phyloP scores from a whole-genome alignment of 1,140 invertebrate genomes.

The Scaptomyza hsui region DNA sequence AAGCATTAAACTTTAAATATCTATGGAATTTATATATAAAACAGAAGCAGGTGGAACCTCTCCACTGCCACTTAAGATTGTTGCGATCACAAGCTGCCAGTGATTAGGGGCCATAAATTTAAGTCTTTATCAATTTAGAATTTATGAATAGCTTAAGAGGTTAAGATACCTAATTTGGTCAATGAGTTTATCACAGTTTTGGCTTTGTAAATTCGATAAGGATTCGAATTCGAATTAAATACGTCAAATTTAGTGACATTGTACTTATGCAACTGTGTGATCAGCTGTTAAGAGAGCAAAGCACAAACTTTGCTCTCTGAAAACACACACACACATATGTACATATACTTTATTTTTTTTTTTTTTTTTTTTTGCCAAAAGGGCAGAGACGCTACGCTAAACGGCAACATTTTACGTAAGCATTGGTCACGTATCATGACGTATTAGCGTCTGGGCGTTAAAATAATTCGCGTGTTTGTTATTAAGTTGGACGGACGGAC shows the following conservation, averaged over 20 bases:
- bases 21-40: conserved; percentile 13
- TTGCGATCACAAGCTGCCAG: not conserved
- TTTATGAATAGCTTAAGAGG: not conserved
- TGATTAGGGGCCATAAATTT: conserved; percentile 29
- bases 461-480: conserved; percentile 72
- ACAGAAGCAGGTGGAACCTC: conserved; percentile 10
- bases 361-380: conserved; percentile 26
- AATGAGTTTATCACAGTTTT: not conserved
- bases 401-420: conserved; percentile 60
- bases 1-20: conserved; percentile 37
- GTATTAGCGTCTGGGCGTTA: conserved; percentile 69
- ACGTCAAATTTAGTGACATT: conserved; percentile 8
- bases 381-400: conserved; percentile 29
- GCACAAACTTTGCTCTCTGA: not conserved
- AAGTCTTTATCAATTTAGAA: conserved; percentile 6
- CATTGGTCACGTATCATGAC: conserved; percentile 62
- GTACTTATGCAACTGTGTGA: conserved; percentile 37
- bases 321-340: conserved; percentile 7
- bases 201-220: not conserved
- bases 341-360: not conserved
- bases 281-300: conserved; percentile 28
- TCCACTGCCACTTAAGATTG: conserved; percentile 37
- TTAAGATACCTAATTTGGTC: no score
- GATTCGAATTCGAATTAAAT: conserved; percentile 8
- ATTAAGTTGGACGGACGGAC: conserved; percentile 37